Evolutionary conservation across 2,888 invertebrate species (phyloP).

Genomic region (Acanthosepion esculentum): DNA sequence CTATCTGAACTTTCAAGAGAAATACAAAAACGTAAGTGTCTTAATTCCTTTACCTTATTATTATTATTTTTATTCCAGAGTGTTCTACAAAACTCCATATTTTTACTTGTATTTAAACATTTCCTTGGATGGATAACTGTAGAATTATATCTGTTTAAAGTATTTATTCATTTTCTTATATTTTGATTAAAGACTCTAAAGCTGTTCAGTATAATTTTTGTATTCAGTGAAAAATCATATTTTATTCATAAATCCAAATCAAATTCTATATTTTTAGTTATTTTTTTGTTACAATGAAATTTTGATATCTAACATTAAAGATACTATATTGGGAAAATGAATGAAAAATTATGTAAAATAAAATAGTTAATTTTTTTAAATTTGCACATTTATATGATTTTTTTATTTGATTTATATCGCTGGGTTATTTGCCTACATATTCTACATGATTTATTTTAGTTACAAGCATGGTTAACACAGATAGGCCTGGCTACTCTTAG

Average conservation of each 20-base stretch:
- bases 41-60: neutral
- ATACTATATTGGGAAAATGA: too few relatives aligned
- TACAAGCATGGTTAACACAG: conserved; percentile 84
- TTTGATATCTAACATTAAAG: too few relatives aligned
- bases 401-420: conserved; percentile 1
- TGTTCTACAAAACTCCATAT: neutral
- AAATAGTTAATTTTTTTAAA: neutral
- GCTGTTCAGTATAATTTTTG: too few relatives aligned
- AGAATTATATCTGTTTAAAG: too few relatives aligned
- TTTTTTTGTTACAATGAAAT: too few relatives aligned
- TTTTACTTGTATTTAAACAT: neutral
- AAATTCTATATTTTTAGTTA: too few relatives aligned
- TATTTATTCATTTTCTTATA: too few relatives aligned
- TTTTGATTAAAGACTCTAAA: too few relatives aligned
- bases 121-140: too few relatives aligned
- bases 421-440: neutral
- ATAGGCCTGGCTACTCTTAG: conserved; percentile 84
- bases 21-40: conserved; percentile 80
- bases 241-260: too few relatives aligned
- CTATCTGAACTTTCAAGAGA: conserved; percentile 82
- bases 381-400: neutral
- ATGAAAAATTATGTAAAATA: neutral
- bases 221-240: too few relatives aligned
- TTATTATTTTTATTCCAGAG: neutral
- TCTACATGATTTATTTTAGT: conserved; percentile 54